Conservation (phyloP, 2,888 invertebrate genomes). For the Netelia melanura region DNA sequence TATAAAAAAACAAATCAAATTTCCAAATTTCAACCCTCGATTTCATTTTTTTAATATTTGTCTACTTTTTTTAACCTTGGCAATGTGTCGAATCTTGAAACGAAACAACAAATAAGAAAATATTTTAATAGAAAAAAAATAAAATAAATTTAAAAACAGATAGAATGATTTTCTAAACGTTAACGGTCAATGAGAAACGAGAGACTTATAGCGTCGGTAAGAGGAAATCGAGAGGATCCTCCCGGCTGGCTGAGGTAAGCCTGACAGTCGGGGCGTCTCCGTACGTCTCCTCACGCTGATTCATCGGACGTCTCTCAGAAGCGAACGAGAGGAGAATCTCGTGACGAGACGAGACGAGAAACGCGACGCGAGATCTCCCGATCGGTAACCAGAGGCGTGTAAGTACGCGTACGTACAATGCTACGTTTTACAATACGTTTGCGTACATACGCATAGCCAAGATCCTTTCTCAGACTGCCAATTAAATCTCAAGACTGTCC, state of each 20-base stretch:
- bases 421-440: conserved; percentile 29
- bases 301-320: conserved; percentile 46
- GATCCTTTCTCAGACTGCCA: conserved; percentile 52
- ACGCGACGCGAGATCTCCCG: conserved; percentile 30
- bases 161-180: conserved; percentile 17
- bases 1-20: too few relatives aligned
- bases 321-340: conserved; percentile 27
- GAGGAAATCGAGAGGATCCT: conserved; percentile 27
- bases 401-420: conserved; percentile 4
- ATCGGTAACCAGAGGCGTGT: conserved; percentile 38
- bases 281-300: conserved; percentile 51
- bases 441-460: neutral
- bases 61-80: too few relatives aligned
- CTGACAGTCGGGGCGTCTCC: conserved; percentile 38
- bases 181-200: neutral
- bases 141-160: neutral
- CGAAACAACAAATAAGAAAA: neutral
- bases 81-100: too few relatives aligned
- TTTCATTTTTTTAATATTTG: too few relatives aligned
- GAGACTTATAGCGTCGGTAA: conserved; percentile 2
- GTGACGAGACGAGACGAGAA: conserved; percentile 39
- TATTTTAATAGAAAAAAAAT: neutral
- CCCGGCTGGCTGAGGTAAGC: conserved; percentile 37
- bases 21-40: too few relatives aligned
- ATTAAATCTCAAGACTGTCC: conserved; percentile 43